These are phyloP conservation scores for Dasypus novemcinctus DNA, from an alignment of 2,113 vertebrate genomes.

Conservation along the genomic window DNA sequence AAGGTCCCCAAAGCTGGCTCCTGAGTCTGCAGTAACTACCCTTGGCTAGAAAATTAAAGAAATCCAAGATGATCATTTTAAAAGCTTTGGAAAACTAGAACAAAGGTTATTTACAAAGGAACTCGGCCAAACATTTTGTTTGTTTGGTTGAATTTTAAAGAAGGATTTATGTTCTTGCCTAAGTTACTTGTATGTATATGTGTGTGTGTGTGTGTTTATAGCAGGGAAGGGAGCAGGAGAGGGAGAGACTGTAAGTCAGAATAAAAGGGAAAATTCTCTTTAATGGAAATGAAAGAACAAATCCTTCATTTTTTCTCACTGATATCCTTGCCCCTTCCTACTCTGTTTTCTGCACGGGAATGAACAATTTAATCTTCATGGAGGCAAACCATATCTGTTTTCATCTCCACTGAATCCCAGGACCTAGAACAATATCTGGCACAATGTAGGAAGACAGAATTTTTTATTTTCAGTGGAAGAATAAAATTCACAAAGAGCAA, in stretches of 20 bases:
- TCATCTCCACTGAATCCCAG: not conserved
- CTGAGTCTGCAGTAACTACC: not conserved
- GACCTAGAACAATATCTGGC: not conserved
- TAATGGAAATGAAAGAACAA: not conserved
- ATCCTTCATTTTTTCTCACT: not conserved
- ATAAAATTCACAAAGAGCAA: not conserved
- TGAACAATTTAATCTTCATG: too few species aligned
- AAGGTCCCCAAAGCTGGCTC: not conserved
- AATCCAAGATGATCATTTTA: not conserved
- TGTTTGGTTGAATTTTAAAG: constrained; percentile 20
- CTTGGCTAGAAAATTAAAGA: not conserved
- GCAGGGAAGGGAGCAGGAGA: too few species aligned
- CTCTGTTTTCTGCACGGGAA: not conserved
- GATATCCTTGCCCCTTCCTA: not conserved
- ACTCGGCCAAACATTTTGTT: not conserved
- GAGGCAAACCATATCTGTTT: not conserved
- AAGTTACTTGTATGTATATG: not conserved
- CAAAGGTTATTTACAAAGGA: not conserved
- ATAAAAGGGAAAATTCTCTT: not conserved
- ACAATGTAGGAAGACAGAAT: not conserved
- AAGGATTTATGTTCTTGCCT: not conserved
- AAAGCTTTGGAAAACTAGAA: not conserved
- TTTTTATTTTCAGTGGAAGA: not conserved
- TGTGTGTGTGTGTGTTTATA: too few species aligned
- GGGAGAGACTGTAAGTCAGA: not conserved